phyloP scores from a whole-genome alignment of 2,797 vertebrate genomes.

The Ptychobarbus kaznakovi region DNA sequence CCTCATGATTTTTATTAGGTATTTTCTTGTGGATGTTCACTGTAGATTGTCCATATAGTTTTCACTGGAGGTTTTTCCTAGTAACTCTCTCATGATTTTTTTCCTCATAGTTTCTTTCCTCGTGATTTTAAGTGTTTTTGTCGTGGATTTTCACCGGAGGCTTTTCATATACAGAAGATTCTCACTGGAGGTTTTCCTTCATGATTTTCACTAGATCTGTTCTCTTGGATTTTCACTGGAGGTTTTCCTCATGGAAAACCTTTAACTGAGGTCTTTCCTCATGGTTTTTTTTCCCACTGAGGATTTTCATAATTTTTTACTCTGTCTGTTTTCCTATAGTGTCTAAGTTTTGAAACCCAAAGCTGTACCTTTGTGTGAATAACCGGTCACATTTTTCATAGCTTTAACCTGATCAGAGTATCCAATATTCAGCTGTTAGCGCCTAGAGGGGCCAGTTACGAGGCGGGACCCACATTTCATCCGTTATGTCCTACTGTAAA shows the following conservation, averaged over 20 bases:
- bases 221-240: too few species aligned
- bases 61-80: not conserved
- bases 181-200: too few species aligned
- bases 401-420: conserved; percentile 41
- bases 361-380: conserved; percentile 33
- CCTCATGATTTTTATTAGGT: not conserved
- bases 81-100: not conserved
- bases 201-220: not conserved
- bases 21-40: not conserved
- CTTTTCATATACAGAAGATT: not conserved
- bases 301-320: not conserved
- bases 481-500: conserved; percentile 19
- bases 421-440: conserved; percentile 21
- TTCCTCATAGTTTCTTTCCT: not conserved
- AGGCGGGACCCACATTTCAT: conserved; percentile 21
- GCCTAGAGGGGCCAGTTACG: not conserved
- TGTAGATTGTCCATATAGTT: not conserved
- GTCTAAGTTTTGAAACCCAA: not conserved
- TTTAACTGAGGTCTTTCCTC: not conserved
- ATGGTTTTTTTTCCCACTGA: not conserved
- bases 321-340: not conserved
- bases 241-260: not conserved
- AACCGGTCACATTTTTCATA: conserved; percentile 46
- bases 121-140: not conserved
- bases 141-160: not conserved